Conservation (phyloP, 2,797 vertebrate genomes). For the Champsocephalus esox region DNA sequence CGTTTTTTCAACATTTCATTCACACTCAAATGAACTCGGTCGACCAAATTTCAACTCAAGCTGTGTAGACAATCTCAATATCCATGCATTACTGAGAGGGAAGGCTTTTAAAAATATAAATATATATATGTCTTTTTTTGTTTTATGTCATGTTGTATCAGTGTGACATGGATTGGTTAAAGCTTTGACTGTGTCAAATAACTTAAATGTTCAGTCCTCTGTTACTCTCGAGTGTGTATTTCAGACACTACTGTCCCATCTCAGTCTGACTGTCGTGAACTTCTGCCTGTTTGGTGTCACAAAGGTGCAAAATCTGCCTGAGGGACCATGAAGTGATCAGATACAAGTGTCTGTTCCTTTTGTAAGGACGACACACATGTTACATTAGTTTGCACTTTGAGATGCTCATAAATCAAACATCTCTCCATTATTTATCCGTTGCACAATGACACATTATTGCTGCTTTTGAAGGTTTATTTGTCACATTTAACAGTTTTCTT, state of each 20-base stretch:
- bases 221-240: constrained; percentile 44
- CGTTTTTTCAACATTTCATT: constrained; percentile 33
- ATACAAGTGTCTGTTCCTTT: constrained; percentile 37
- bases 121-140: neutral
- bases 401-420: constrained; percentile 51
- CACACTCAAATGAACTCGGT: constrained; percentile 21
- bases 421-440: constrained; percentile 65
- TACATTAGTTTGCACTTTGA: constrained; percentile 68
- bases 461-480: constrained; percentile 39
- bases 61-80: constrained; percentile 69
- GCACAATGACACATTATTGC: constrained; percentile 49
- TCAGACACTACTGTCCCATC: constrained; percentile 27
- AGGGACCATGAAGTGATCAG: constrained; percentile 53
- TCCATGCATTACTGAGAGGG: constrained; percentile 38
- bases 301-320: constrained; percentile 62
- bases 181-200: constrained; percentile 64
- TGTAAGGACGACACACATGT: constrained; percentile 35
- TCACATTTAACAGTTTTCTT: constrained; percentile 13
- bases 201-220: constrained; percentile 41
- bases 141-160: constrained; percentile 58
- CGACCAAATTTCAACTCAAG: constrained; percentile 56
- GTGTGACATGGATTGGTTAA: constrained; percentile 51
- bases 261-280: constrained; percentile 46
- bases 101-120: constrained; percentile 44
- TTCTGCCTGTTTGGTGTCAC: constrained; percentile 60